These are phyloP conservation scores for Nothoprocta pentlandii DNA, from an alignment of 2,113 vertebrate genomes.

Conservation along the genomic window DNA sequence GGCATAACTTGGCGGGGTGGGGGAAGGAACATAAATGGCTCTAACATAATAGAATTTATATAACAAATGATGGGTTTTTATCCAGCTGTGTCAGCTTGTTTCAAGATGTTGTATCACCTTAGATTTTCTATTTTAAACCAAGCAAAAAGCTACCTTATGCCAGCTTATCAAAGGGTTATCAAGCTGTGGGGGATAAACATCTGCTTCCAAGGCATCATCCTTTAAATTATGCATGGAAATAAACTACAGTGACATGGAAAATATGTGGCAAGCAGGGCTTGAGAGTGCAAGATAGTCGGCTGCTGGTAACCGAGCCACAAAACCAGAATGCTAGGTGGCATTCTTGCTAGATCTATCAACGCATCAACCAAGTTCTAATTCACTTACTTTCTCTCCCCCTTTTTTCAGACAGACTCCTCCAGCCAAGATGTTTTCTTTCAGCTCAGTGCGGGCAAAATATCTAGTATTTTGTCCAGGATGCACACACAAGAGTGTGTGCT, in stretches of 20 bases:
- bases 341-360: background rate
- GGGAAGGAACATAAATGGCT: background rate
- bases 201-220: background rate
- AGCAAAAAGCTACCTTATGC: background rate
- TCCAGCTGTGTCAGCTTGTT: background rate
- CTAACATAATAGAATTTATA: background rate
- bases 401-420: background rate
- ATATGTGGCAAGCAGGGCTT: rapidly evolving
- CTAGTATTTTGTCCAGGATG: background rate
- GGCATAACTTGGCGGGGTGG: background rate
- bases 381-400: background rate
- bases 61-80: background rate
- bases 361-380: background rate
- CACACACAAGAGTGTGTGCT: background rate
- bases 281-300: background rate
- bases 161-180: background rate
- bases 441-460: background rate
- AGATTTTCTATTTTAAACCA: background rate
- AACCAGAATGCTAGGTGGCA: background rate
- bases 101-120: background rate
- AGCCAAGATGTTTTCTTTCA: background rate
- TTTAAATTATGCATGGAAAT: background rate
- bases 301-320: background rate
- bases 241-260: background rate
- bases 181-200: background rate